Evolutionary conservation across 2,888 invertebrate genomes (phyloP).

Genomic region (Leucophora obtusa): DNA sequence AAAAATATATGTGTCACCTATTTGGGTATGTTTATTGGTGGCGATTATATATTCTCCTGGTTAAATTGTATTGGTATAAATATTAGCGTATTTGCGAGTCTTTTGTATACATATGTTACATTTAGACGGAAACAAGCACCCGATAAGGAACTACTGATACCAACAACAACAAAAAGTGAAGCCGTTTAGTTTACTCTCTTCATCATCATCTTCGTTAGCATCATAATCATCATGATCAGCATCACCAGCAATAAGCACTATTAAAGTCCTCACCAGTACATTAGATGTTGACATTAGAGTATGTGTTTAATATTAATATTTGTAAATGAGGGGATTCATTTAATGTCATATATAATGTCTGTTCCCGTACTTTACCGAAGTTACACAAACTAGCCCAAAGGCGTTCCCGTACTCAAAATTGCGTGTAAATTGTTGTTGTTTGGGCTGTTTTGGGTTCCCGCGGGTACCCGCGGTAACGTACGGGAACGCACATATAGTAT

Average conservation of each 20-base stretch:
- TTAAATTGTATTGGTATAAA: conserved; percentile 97
- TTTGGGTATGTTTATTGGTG: conserved; percentile 98
- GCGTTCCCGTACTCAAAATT: no score
- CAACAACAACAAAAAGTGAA: conserved; percentile 69
- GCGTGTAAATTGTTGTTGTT: no score
- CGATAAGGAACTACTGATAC: conserved; percentile 75
- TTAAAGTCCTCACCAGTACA: not conserved
- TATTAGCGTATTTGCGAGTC: conserved; percentile 92
- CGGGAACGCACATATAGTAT: no score
- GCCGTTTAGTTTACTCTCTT: conserved; percentile 68
- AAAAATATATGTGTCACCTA: conserved; percentile 99
- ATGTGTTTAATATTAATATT: not conserved
- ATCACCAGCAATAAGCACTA: conserved; percentile 1
- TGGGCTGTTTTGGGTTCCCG: no score
- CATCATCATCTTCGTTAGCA: not conserved
- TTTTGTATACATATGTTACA: conserved; percentile 92
- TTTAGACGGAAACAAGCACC: conserved; percentile 80
- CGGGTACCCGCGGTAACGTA: no score
- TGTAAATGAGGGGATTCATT: no score
- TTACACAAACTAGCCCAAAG: no score
- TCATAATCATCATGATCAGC: not conserved
- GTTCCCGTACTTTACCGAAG: no score
- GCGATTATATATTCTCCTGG: conserved; percentile 97
- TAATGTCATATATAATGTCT: no score
- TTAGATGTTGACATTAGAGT: not conserved